A percentile compares a stretch with the other conserved stretches of the same genome.
phyloP scores from a whole-genome alignment of 1,140 invertebrate species.

The Notospermus geniculatus region DNA sequence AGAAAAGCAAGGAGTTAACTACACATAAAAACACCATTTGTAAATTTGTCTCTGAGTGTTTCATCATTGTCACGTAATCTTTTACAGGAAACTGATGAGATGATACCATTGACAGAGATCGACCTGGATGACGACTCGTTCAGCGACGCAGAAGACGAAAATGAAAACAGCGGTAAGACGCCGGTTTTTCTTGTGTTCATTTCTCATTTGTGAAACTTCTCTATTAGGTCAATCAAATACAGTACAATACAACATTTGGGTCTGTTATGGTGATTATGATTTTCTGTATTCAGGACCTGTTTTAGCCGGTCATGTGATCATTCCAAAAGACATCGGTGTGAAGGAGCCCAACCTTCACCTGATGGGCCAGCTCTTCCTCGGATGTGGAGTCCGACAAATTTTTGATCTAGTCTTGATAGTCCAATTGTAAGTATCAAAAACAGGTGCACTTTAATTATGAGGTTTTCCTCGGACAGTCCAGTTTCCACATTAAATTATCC shows the following conservation, averaged over 20 bases:
- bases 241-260: too few relatives aligned
- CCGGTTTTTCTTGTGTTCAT: too few relatives aligned
- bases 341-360: constrained; percentile 45
- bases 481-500: too few relatives aligned
- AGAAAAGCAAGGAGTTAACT: too few relatives aligned
- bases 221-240: too few relatives aligned
- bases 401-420: constrained; percentile 47
- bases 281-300: constrained; percentile 27
- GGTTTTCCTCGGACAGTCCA: too few relatives aligned
- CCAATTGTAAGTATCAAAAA: constrained; percentile 45
- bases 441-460: too few relatives aligned
- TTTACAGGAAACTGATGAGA: constrained; percentile 28
- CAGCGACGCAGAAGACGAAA: constrained; percentile 11
- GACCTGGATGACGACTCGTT: constrained; percentile 24
- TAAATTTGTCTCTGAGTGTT: constrained; percentile 4
- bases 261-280: too few relatives aligned
- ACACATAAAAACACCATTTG: too few relatives aligned
- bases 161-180: constrained; percentile 7
- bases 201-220: too few relatives aligned
- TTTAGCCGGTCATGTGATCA: constrained; percentile 37
- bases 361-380: constrained; percentile 44
- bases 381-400: constrained; percentile 36
- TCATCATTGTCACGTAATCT: neutral
- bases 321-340: constrained; percentile 27
- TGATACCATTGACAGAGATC: constrained; percentile 30